These are phyloP conservation scores for Suncus etruscus DNA, from an alignment of 2,113 vertebrate species.

Conservation along the genomic window DNA sequence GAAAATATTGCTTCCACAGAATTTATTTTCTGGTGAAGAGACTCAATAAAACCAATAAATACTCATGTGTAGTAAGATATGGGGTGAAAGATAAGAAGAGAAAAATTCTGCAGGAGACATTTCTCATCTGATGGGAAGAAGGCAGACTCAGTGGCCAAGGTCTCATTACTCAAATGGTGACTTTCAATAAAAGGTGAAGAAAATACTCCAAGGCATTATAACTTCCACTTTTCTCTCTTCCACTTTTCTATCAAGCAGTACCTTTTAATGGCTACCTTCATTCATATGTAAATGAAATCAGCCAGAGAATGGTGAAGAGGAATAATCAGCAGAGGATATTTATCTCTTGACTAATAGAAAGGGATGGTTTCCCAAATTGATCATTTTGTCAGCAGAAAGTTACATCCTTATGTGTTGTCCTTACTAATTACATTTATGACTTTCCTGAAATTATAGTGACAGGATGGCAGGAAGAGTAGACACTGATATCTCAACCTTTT, in stretches of 20 bases:
- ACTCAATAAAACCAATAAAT: not conserved
- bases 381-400: not conserved
- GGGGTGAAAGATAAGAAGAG: not conserved
- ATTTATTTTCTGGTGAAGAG: conserved; percentile 5
- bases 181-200: not conserved
- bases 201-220: not conserved
- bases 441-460: not conserved
- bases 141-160: not conserved
- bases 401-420: not conserved
- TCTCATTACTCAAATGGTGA: not conserved
- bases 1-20: not conserved
- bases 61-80: not conserved
- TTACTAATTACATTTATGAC: not conserved
- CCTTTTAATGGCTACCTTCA: conserved; percentile 5
- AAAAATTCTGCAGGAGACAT: not conserved
- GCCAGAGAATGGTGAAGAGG: not conserved
- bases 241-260: not conserved
- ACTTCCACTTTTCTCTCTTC: not conserved
- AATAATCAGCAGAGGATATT: not conserved
- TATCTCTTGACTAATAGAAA: not conserved
- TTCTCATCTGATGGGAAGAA: not conserved
- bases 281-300: conserved; percentile 36
- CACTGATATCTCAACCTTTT: not conserved
- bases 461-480: not conserved
- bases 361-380: not conserved